phyloP scores from a whole-genome alignment of 2,888 invertebrate species.

The Aricia artaxerxes region DNA sequence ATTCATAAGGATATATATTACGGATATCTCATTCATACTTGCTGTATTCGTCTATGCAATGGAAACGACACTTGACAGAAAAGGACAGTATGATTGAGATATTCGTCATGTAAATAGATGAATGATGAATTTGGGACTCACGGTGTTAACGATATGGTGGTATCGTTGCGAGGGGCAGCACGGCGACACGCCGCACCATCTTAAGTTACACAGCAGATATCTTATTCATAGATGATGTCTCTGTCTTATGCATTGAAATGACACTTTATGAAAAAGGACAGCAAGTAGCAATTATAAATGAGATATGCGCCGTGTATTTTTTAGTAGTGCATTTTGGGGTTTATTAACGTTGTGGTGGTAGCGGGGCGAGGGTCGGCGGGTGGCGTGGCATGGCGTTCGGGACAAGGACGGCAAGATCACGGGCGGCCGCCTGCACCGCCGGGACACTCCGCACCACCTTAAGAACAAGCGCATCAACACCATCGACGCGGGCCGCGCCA shows the following conservation, averaged over 20 bases:
- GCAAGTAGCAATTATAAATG: no score
- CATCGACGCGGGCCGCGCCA: conserved; percentile 68
- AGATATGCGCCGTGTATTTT: background rate
- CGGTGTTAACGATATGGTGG: conserved; percentile 36
- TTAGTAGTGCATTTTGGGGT: background rate
- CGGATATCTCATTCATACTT: background rate
- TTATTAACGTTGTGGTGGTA: conserved; percentile 41
- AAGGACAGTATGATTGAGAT: no score
- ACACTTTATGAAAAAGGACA: no score
- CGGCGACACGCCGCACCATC: conserved; percentile 97
- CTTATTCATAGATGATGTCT: no score
- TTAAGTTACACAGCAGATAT: conserved; percentile 96
- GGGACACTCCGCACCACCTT: conserved; percentile 99
- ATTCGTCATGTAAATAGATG: no score
- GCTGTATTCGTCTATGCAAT: background rate
- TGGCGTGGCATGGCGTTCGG: conserved; percentile 77
- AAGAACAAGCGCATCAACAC: conserved; percentile 96
- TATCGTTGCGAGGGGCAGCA: conserved; percentile 65
- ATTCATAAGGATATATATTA: no score
- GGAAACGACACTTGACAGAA: no score
- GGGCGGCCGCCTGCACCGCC: conserved; percentile 87
- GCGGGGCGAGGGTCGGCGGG: conserved; percentile 63
- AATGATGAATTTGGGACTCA: no score
- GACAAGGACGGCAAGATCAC: conserved; percentile 55
- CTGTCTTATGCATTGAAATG: no score